Percentiles rank a stretch among this genome's conserved stretches.
phyloP scores from a whole-genome alignment of 2,113 vertebrate species.

The Macrotis lagotis region DNA sequence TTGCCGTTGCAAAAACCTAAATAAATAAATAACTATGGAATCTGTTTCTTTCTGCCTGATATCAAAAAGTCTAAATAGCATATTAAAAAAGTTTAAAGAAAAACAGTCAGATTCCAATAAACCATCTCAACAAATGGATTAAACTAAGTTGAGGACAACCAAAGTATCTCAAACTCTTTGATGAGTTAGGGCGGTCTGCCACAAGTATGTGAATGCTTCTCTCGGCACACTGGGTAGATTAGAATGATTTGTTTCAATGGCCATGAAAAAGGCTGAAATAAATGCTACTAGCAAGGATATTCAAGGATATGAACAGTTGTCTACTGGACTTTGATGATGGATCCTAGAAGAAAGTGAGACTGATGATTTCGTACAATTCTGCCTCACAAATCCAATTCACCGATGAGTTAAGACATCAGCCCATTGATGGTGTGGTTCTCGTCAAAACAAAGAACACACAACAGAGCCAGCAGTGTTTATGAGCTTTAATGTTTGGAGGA shows the following conservation, averaged over 20 bases:
- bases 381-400: neutral
- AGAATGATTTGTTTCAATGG: neutral
- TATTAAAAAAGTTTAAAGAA: too few relatives aligned
- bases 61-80: too few relatives aligned
- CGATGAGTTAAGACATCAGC: neutral
- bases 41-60: too few relatives aligned
- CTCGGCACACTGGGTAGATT: neutral
- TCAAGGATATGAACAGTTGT: too few relatives aligned
- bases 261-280: too few relatives aligned
- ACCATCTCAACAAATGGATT: neutral
- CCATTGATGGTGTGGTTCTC: neutral
- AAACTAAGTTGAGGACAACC: neutral
- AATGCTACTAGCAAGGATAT: too few relatives aligned
- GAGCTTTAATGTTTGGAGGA: too few relatives aligned
- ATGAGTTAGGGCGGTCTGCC: neutral
- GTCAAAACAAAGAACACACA: neutral
- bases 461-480: neutral
- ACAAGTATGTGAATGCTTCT: neutral
- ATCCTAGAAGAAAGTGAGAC: too few relatives aligned
- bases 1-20: too few relatives aligned
- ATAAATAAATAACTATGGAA: too few relatives aligned
- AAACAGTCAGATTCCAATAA: neutral
- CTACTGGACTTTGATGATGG: too few relatives aligned
- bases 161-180: neutral
- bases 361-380: neutral